Base-by-base conservation (phyloP, 2,797 vertebrate genomes). In the Neopelma chrysocephalum region DNA sequence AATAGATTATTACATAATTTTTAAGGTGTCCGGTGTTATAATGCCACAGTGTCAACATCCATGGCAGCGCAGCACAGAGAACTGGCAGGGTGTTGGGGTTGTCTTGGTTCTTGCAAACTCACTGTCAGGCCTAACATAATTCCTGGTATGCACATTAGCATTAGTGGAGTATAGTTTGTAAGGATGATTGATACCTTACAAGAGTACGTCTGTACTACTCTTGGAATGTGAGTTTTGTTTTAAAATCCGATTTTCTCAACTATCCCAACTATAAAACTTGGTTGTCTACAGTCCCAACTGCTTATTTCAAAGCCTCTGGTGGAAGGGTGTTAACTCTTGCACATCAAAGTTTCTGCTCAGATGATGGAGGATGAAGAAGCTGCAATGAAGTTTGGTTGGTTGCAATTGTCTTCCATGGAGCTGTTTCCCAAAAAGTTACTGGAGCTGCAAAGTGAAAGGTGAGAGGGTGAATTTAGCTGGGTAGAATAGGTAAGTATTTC, bases 171-270 rank as follows among this genome's bases (percentile, higher is more conserved):
- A 4, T 42, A 20, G 9, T 70, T 77, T 77, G 8, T 36, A 15
- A 73, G 38, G n/a, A 17, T 47, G 31, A 17, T 34, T 29, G 54
- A 20, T n/a, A 4, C 0, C 0, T 40, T 40, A 40, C 40, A 40
- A 40, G 40, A 40, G 40, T 40, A 40, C 40, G 8, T 42, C 31
- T 58, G 0, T 53, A 23, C 20, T 79, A 11, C 11, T 47, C 70
- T 32, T 66, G 15, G 4, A 12, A 51, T 1, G 0, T n/a, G 75
- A 61, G 18, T 73, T 65, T 36, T 51, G 25, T 27, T 66, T 34
- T 20, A 15, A 72, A 48, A 50, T 42, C 8, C 29, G 8, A 2
- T 65, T 72, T 65, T n/a, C 25, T 60, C 50, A 23, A 22, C 50
- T 75, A 47, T 42, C 32, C 14, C 11, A 36, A 12, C 12, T 81